Base-by-base conservation (phyloP, 2,113 vertebrate species). In the Cichladusa arquata region DNA sequence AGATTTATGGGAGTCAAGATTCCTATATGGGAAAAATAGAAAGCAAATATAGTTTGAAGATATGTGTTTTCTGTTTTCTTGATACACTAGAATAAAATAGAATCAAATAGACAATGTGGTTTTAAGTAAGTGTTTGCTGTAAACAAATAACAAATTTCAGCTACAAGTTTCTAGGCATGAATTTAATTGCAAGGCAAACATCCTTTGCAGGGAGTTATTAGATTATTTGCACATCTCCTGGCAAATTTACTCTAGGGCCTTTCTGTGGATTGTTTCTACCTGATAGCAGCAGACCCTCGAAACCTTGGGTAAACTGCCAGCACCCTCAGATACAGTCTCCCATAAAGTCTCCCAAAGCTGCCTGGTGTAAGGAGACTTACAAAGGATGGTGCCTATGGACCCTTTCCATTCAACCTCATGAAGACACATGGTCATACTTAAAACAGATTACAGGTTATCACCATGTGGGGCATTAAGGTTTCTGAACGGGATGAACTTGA, bases 381-480 rank as follows among this genome's bases (percentile, higher is more conserved):
- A 71, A 53, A 74, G 42, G 19, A 47, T 50, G 7, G 19, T 38
- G 11, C 42, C 34, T 25, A 33, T 9, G 9, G 28, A 74, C 31
- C 42, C 22, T n/a, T 67, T 69, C 58, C 24, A 50, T 50, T 91
- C 33, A 50, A 19, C 20, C 33, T 71, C 45, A 69, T 34, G 17
- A 81, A 76, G 67, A 76, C 18, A 38, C 18, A 20, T 12, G 5
- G 51, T 23, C 19, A 24, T 47, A 85, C 64, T 56, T 88, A 60
- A 88, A 90, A 34, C 2, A 48, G 23, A 38, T 40, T 53, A 36
- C 6, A 31, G 25, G 9, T 47, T 56, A 66, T 62, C 64, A 69
- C 10, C 0, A 0, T 42, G 40, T 24, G 2, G 3, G 23, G 24
- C 4, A 3, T 45, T 87, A 69, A 61, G 36, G 36, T 47, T 69